Base-by-base conservation (phyloP, 2,888 invertebrate genomes). In the Stenolophus ochropezus region DNA sequence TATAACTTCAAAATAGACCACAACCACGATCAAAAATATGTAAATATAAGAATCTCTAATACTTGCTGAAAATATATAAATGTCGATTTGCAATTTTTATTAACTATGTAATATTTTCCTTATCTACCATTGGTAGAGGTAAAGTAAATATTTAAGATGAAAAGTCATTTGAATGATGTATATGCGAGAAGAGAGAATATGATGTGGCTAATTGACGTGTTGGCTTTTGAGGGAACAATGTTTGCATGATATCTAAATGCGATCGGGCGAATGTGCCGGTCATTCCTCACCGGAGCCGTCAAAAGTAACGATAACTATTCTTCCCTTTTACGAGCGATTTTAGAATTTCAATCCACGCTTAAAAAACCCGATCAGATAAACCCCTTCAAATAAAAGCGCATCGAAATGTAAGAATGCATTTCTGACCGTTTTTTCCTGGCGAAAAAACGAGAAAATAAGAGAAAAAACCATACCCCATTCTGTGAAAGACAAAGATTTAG, bases 401-500 rank as follows among this genome's bases (percentile, higher is more conserved):
- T 83, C 79, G 79, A 69, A 79, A 79, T 77, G 77, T 65, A 61
- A 77, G 83, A 83, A 82, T 83, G 83, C 82, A 82, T 83, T 84
- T 84, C 82, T 77, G 83, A 69, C 33, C 79, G 83, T 83, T 84
- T 84, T 84, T 84, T 83, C 83, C 81, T 69, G 83, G 69, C 80
- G 84, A 83, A 83, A 84, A 58, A 81, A 81, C 56, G 49, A 23
- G n/a, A 49, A 61, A 49, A 81, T 27, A 80, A 71, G 49, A 84
- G 81, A 82, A 83, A 83, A 83, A 85, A 84, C 82, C 83, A 78
- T 83, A 84, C 82, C 84, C 83, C 83, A 84, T 84, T 84, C 84
- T 83, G 84, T 83, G 83, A 86, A 85, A 87, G 86, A 86, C 87
- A 84, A 87, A 86, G 86, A 87, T 87, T 87, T 86, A 86, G 86